Conservation (phyloP, 2,888 invertebrate genomes). For the Ganaspis brasiliensis region DNA sequence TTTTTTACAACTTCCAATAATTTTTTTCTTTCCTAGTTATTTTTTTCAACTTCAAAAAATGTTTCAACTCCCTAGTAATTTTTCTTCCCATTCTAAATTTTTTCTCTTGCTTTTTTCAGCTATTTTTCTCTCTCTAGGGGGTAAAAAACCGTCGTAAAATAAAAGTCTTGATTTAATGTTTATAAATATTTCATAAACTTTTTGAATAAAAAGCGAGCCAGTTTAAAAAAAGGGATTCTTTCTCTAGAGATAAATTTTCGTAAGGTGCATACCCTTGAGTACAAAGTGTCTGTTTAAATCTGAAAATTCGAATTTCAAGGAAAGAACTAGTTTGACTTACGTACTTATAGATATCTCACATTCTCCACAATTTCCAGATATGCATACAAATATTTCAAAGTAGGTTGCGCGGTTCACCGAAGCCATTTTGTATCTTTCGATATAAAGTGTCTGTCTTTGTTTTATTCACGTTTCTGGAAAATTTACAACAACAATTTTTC, state of each 20-base stretch:
- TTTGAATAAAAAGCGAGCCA: neutral
- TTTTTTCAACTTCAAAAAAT: too few relatives aligned
- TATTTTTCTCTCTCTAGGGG: too few relatives aligned
- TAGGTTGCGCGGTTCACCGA: constrained; percentile 74
- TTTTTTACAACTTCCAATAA: too few relatives aligned
- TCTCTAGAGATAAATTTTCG: neutral
- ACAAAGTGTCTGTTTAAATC: constrained; percentile 25
- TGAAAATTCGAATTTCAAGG: constrained; percentile 8
- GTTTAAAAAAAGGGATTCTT: neutral
- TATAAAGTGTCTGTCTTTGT: constrained; percentile 51
- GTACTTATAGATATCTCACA: constrained; percentile 22
- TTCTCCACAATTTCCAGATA: neutral
- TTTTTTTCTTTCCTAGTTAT: too few relatives aligned
- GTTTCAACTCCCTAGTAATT: too few relatives aligned
- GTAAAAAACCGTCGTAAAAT: too few relatives aligned
- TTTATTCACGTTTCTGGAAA: constrained; percentile 46
- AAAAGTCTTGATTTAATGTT: too few relatives aligned
- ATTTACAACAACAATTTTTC: neutral
- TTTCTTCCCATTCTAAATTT: too few relatives aligned
- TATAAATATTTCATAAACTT: neutral
- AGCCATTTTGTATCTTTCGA: constrained; percentile 69
- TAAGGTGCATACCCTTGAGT: neutral
- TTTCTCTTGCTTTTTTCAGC: too few relatives aligned
- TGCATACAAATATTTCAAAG: constrained; percentile 63
- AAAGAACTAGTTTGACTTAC: constrained; percentile 16